phyloP scores from a whole-genome alignment of 2,888 invertebrate species.

The Cylindroiulus punctatus region DNA sequence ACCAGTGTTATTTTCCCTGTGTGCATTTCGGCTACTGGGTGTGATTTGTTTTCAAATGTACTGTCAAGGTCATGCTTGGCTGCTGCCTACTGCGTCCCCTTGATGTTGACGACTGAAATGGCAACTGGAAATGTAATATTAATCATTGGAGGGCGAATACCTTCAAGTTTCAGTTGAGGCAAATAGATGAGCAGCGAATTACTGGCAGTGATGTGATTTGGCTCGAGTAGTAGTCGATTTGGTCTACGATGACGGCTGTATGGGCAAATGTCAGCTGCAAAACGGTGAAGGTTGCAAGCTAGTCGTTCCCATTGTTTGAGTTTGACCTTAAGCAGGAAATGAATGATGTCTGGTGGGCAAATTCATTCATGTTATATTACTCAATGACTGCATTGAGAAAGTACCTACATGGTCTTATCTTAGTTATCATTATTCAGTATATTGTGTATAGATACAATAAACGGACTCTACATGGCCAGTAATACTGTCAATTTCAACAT shows the following conservation, averaged over 20 bases:
- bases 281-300: not conserved
- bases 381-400: no score
- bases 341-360: no score
- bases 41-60: conserved; percentile 4
- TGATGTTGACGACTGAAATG: not conserved
- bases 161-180: not conserved
- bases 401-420: no score
- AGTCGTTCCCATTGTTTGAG: not conserved
- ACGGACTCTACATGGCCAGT: no score
- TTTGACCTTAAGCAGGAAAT: not conserved
- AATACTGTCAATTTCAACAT: no score
- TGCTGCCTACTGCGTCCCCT: not conserved
- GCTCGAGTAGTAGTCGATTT: not conserved
- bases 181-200: not conserved
- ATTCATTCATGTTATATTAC: no score
- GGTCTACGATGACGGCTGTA: not conserved
- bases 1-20: not conserved
- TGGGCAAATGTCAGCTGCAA: not conserved
- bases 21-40: not conserved
- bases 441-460: no score
- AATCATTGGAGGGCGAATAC: not conserved
- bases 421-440: no score
- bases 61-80: not conserved
- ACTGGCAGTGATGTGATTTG: not conserved
- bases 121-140: not conserved